phyloP scores from a whole-genome alignment of 1,140 invertebrate species.

The Macrobrachium rosenbergii region DNA sequence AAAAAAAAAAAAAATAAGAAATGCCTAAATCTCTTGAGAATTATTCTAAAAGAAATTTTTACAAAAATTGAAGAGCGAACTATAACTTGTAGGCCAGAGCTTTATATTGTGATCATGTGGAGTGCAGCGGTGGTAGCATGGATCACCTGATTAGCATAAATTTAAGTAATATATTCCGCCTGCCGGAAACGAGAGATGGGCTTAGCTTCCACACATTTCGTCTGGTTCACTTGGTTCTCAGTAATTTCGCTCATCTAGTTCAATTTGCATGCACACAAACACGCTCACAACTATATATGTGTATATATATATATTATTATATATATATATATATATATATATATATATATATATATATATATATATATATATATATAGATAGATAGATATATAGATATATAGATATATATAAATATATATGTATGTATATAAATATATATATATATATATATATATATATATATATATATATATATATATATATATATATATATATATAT shows the following conservation, averaged over 20 bases:
- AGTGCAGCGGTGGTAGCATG: no score
- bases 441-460: conserved; percentile 3
- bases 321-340: conserved; percentile 27
- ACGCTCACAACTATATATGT: neutral
- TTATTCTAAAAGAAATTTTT: neutral
- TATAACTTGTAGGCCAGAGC: no score
- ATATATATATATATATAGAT: neutral
- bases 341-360: conserved; percentile 12
- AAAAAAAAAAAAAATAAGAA: no score
- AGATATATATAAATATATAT: neutral
- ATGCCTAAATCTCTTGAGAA: neutral
- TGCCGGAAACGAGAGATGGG: no score
- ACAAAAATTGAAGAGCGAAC: no score
- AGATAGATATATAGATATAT: neutral
- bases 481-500: conserved; percentile 22
- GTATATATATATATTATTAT: conserved; percentile 4
- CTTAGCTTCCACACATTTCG: no score
- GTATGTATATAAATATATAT: conserved; percentile 2
- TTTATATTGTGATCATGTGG: no score
- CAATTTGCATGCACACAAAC: neutral
- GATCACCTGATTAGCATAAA: no score
- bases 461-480: conserved; percentile 18
- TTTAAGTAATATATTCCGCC: no score
- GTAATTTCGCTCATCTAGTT: neutral
- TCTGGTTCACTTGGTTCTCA: neutral